Base-by-base conservation (phyloP, 2,888 invertebrate species). In the Leistus spinibarbis region DNA sequence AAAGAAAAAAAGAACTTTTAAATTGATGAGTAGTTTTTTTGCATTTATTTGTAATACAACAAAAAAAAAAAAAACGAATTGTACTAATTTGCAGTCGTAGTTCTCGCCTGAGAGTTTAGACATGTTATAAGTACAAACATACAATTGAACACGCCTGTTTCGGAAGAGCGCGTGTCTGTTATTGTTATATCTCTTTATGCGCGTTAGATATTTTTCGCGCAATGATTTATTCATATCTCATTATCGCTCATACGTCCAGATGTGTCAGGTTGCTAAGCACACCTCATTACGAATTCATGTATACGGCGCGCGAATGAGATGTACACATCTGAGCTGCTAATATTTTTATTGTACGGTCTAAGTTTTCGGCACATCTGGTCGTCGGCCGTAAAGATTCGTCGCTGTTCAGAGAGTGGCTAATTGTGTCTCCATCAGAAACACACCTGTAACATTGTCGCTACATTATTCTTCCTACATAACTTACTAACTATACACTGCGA, bases 401-500 rank as follows among this genome's bases (percentile, higher is more conserved):
- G 20, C 9, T 19, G 60, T 60, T 60, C 10, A 20, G 22, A 40
- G 40, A 60, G 60, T 17, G 22, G 60, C 60, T 60, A 60, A 60
- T 60, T 60, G 60, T 20, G 22, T 9, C 22, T 60, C 60, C 60
- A 60, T 60, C 60, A 60, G 60, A 60, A 60, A 20, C 60, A 22
- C 60, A 60, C 60, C 60, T 60, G 60, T 40, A 40, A 10, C 40
- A 40, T 10, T 13, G 40, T 10, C 40, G 40, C 13, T 13, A 13
- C 40, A 40, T 40, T 10, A 40, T 40, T 40, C 40, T 40, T 40
- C n/a, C 40, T 40, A 40, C 13, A 13, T 40, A 5, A 40, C 40
- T 40, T 40, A 60, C 20, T 60, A 60, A 19, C 22, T 60, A 22
- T 22, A 17, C 60, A 10, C 17, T n/a, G 19, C 20, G 22, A 19